Conservation (phyloP, 2,113 vertebrate genomes). For the Paralichthys olivaceus region DNA sequence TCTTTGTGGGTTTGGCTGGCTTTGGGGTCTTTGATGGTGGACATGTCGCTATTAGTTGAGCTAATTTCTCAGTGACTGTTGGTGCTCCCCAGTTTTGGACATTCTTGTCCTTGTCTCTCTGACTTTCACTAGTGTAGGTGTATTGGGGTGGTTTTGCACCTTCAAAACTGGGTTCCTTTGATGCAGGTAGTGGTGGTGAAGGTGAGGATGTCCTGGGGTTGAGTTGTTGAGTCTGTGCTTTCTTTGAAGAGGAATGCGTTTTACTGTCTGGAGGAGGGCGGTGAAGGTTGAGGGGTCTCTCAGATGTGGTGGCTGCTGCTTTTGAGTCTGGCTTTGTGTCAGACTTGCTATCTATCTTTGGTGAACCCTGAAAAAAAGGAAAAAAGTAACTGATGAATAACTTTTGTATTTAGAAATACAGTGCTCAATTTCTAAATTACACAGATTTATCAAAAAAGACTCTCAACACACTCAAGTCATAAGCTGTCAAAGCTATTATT, state of each 20-base stretch:
- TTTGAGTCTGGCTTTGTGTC: constrained; percentile 82
- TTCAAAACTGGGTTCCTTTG: constrained; percentile 82
- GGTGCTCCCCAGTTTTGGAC: constrained; percentile 85
- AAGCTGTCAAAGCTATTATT: no score
- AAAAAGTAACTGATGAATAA: not conserved
- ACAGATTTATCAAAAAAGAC: not conserved
- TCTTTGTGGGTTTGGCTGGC: constrained; percentile 84
- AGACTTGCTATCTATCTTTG: constrained; percentile 81
- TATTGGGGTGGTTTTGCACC: constrained; percentile 80
- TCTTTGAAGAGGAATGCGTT: constrained; percentile 80
- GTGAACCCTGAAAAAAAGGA: constrained; percentile 72
- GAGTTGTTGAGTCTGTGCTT: constrained; percentile 71
- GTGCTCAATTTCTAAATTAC: not conserved
- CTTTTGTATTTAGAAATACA: not conserved
- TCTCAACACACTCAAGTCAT: not conserved
- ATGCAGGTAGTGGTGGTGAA: constrained; percentile 60
- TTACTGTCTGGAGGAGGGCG: constrained; percentile 77
- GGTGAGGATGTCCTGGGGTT: constrained; percentile 68
- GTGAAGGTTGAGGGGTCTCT: constrained; percentile 83
- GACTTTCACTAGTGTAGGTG: constrained; percentile 74
- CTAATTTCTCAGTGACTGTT: constrained; percentile 94
- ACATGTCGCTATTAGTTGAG: constrained; percentile 95
- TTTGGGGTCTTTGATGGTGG: constrained; percentile 96
- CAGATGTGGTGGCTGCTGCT: constrained; percentile 60
- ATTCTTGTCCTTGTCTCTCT: constrained; percentile 88